phyloP scores from a whole-genome alignment of 2,113 vertebrate species.

The Ctenodactylus gundi region DNA sequence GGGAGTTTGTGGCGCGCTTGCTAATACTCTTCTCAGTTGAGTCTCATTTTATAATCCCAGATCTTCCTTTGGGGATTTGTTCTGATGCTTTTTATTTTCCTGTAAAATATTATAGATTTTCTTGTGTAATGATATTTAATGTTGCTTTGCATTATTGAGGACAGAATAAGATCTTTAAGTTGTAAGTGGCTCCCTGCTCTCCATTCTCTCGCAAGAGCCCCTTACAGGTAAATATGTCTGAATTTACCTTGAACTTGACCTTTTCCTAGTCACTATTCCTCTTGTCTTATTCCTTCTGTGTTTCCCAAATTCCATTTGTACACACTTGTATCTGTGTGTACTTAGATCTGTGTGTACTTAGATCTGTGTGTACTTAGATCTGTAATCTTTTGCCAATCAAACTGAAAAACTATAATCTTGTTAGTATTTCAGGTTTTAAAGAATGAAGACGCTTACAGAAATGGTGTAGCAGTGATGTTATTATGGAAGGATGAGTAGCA shows the following conservation, averaged over 20 bases:
- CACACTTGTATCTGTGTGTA: not conserved
- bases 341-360: not conserved
- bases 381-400: not conserved
- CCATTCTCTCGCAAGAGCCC: not conserved
- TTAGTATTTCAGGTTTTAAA: not conserved
- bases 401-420: not conserved
- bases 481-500: not conserved
- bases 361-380: not conserved
- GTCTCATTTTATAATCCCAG: not conserved
- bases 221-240: not conserved
- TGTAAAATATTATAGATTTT: not conserved
- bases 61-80: not conserved
- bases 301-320: not conserved
- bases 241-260: not conserved
- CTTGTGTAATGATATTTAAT: too few relatives aligned
- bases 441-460: not conserved
- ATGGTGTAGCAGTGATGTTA: not conserved
- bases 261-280: not conserved
- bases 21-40: slow-evolving; percentile 28
- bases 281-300: not conserved
- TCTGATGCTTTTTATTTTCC: not conserved
- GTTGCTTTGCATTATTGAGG: not conserved
- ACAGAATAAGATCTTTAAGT: not conserved
- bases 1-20: not conserved
- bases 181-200: rapidly evolving